Percentiles rank a stretch among this genome's conserved stretches.
Evolutionary conservation across 2,113 vertebrate genomes (phyloP).

Genomic region (Scomber scombrus): DNA sequence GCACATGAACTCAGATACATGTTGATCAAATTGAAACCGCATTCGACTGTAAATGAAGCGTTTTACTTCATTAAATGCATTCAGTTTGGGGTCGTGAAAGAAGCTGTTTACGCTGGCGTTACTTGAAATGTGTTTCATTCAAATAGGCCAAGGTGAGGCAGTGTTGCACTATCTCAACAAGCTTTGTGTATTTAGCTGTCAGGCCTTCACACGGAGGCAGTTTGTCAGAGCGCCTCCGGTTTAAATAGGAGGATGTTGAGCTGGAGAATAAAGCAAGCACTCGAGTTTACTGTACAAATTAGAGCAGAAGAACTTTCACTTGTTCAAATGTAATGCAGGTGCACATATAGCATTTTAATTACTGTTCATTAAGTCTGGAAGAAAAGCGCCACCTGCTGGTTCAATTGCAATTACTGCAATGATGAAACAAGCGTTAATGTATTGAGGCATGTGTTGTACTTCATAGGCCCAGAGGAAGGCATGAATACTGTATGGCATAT

Average conservation of each 20-base stretch:
- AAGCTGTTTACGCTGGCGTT: neutral
- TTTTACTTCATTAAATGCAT: slow-evolving; percentile 64
- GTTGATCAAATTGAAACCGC: neutral
- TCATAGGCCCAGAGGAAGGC: neutral
- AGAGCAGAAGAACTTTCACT: neutral
- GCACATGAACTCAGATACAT: slow-evolving; percentile 20
- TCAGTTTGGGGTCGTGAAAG: slow-evolving; percentile 17
- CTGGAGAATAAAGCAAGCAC: neutral
- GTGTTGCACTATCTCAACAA: neutral
- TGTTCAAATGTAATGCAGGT: neutral
- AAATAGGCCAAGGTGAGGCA: neutral
- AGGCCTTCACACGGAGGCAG: neutral
- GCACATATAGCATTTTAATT: neutral
- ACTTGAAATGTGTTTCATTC: slow-evolving; percentile 7
- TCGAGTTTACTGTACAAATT: neutral
- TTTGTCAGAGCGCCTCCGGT: neutral
- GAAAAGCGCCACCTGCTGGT: slow-evolving; percentile 50
- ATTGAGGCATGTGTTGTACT: neutral
- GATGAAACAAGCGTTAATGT: neutral
- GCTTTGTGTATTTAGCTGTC: neutral
- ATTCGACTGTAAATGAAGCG: slow-evolving; percentile 36
- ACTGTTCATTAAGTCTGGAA: neutral
- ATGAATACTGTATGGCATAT: too few species aligned
- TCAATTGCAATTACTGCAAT: neutral
- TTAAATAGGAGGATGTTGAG: neutral